Base-by-base conservation (phyloP, 2,797 vertebrate species). In the Sebastes kiyomatsui region DNA sequence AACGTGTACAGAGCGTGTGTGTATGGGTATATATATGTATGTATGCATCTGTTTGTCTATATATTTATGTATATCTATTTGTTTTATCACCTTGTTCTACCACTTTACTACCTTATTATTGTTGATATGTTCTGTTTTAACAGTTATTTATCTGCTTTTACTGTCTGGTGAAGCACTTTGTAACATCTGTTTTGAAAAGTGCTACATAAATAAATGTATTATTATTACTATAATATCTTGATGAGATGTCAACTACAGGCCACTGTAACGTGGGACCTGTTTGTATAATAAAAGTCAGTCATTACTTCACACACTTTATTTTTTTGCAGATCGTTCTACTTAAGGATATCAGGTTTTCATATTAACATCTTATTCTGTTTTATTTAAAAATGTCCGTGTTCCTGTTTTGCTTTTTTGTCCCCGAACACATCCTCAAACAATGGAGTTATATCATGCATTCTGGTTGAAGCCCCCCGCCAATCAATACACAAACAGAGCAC, bases 401-500 rank as follows among this genome's bases (percentile, higher is more conserved):
- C 27, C 28, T 54, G 46, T 33, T 64, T 72, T 60, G 20, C 49
- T 18, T 79, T 66, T 55, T 65, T 38, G 14, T 67, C 60, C 77
- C 20, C 38, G 8, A 59, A 67, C 70, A 75, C 12, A 66, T 58
- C 25, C 28, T 25, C 46, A 32, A 87, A 86, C 79, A 87, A 82
- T 67, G 25, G 28, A 46, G 67, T 59, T 78, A 64, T 73, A 59
- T 60, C 38, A 71, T 71, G 66, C 13, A 56, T 69, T 78, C 42
- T 76, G 76, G n/a, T 77, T 32, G 49, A 72, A 82, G 80, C 42
- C 59, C 49, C 73, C 80, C 79, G 78, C 80, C 80, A 88, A 85
- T 82, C 82, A 75, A 85, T 80, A 86, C 72, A 85, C 81, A 84
- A 81, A 84, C 70, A 75, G 52, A 69, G 74, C 66, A 77, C 64